Base-by-base conservation (phyloP, 2,888 invertebrate species). In the Andrena camellia region DNA sequence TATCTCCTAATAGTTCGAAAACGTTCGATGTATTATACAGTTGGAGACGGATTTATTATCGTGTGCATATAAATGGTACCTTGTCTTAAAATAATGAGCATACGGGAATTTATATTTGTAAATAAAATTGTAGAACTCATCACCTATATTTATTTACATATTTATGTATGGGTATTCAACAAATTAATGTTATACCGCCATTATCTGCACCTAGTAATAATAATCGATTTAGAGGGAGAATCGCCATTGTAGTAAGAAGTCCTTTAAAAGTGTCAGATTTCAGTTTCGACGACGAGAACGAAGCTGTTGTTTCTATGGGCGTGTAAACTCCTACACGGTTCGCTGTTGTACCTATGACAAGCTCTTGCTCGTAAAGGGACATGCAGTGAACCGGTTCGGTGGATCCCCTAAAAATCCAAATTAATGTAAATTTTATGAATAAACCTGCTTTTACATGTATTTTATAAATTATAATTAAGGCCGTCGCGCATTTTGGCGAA, bases 381-480 rank as follows among this genome's bases (percentile, higher is more conserved):
- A 98, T 95, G 90, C 98, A 98, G 94, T 99, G 98, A 2, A 98
- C 98, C 0, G 99, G 98, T 93, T 99, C 99, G 1, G 98, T 97
- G 69, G 97, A 97, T 81, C 98, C 98, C 95, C 98, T 98, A 94
- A 80, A 93, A 91, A 78, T 35, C 48, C 2, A 6, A 63, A 52
- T 71, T 48, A 29, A 26, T 52, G 50, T 48, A 33, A 62, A 69
- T 62, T 31, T 52, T 33, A 10, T 7, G 20, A 17, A 2, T 54
- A 31, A 72, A 50, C 26, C 60, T 59, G 29, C 59, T 50, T 71
- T 63, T 8, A 26, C 35, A 23, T 31, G 20, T 50, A 82, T 42
- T 73, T 59, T 42, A 48, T 33, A 35, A 42, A 0, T 42, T 42
- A 13, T 0, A 42, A 42, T 42, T 42, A 13, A 42, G 13, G 13